Conservation (phyloP, 2,888 invertebrate genomes). For the Phlogophora meticulosa region DNA sequence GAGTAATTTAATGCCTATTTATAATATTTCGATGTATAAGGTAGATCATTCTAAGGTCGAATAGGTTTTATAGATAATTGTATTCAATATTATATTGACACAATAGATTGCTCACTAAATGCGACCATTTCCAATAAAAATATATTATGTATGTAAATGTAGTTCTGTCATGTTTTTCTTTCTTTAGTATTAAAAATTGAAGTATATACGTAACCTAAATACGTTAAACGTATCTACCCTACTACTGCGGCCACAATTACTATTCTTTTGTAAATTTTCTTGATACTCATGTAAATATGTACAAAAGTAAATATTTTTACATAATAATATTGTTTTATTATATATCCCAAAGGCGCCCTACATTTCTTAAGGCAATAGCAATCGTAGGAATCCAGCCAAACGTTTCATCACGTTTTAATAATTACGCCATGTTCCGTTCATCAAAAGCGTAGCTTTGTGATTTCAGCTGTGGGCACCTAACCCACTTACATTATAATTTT, state of each 20-base stretch:
- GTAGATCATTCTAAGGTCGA: conserved; percentile 56
- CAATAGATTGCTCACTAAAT: conserved; percentile 64
- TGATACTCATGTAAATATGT: conserved; percentile 82
- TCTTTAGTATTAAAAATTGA: conserved; percentile 32
- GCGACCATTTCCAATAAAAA: conserved; percentile 51
- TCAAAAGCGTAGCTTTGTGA: conserved; percentile 72
- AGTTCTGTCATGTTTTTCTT: conserved; percentile 20
- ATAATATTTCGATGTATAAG: conserved; percentile 59
- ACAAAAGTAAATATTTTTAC: conserved; percentile 88
- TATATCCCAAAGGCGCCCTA: conserved; percentile 17
- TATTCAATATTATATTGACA: conserved; percentile 54
- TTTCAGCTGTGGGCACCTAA: conserved; percentile 67
- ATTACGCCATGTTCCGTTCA: conserved; percentile 66
- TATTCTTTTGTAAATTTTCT: conserved; percentile 65
- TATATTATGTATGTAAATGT: conserved; percentile 43
- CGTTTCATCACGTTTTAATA: conserved; percentile 63
- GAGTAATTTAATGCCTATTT: conserved; percentile 61
- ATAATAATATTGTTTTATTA: conserved; percentile 70
- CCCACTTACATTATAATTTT: conserved; percentile 71
- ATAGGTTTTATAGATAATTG: conserved; percentile 60
- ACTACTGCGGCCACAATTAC: conserved; percentile 56
- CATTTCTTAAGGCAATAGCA: conserved; percentile 27
- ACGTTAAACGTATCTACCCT: conserved; percentile 60
- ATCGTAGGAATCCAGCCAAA: conserved; percentile 40
- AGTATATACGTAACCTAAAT: conserved; percentile 58